A percentile compares a stretch with the other conserved stretches of the same genome.
Conservation (phyloP, 2,113 vertebrate species). For the Brienomyrus longianalis region DNA sequence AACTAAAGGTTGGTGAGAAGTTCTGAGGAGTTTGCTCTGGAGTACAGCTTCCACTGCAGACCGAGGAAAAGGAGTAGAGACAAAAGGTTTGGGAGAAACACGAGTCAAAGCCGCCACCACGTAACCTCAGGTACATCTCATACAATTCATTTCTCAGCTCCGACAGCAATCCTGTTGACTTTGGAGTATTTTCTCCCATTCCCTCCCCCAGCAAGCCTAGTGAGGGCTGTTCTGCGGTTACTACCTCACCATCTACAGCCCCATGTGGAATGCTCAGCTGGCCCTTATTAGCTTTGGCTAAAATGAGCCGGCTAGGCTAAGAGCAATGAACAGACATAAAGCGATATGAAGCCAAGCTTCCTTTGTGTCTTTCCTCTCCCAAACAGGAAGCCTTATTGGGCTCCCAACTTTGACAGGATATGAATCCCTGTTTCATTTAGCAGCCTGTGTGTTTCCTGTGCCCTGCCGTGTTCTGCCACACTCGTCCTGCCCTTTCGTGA, state of each 20-base stretch:
- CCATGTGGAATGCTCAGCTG: neutral
- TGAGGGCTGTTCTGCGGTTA: neutral
- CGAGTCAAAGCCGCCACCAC: neutral
- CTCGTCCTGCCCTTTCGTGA: neutral
- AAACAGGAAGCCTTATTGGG: neutral
- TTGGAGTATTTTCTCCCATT: neutral
- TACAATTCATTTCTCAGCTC: neutral
- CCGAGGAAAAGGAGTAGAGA: conserved; percentile 43
- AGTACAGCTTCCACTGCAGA: conserved; percentile 42
- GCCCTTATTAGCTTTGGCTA: neutral
- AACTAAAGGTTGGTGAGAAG: conserved; percentile 68
- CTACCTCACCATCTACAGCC: neutral
- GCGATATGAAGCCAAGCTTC: neutral
- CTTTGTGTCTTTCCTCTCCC: neutral
- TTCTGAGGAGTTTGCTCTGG: conserved; percentile 57
- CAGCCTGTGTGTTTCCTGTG: conserved; percentile 1
- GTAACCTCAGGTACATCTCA: conserved; percentile 8
- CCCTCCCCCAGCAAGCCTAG: neutral
- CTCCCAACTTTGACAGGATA: neutral
- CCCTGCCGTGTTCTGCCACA: neutral
- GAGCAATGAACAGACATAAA: neutral
- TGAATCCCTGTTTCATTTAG: neutral
- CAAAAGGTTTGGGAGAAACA: neutral
- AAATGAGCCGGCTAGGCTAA: neutral
- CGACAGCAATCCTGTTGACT: no score